Base-by-base conservation (phyloP, 2,797 vertebrate genomes). In the Coracias cyanogaster region DNA sequence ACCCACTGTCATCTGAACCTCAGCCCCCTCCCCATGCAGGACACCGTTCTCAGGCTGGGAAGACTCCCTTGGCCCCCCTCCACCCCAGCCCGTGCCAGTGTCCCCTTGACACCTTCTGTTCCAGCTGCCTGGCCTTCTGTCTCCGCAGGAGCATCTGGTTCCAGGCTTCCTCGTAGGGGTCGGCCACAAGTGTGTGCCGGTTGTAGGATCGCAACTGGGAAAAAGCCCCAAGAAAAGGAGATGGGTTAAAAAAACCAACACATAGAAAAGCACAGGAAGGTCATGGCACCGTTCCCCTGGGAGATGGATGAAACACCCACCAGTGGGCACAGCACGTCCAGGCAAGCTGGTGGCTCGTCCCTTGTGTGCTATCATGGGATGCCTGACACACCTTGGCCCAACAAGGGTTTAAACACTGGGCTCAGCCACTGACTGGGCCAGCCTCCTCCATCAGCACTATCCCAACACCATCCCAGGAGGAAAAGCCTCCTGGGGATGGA, bases 161-260 rank as follows among this genome's bases (percentile, higher is more conserved):
- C 97, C 99, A 98, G 85, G 99, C 99, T 3, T 99, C 99, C 95
- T 99, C 99, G 1, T 97, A 99, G 11, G 99, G 99, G 89, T 99
- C 99, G 0, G 97, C 99, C 97, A 99, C 97, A 90, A 99, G 98
- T 0, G 99, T 99, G 97, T 99, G 99, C 86, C 99, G 98, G 98
- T 99, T 99, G 97, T 99, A 99, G 58, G 99, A 99, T 62, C 98
- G 98, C 93, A 99, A 96, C 99, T 99, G 97, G 37, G 73, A 73
- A 51, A 57, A 70, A 86, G 72, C 6, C 62, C 73, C 96, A 15
- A 35, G 55, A 58, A 24, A 24, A 58, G 21, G 20, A 33, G 55
- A 57, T n/a, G 54, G n/a, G 57, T 58, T 58, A 35, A 58, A 58
- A 35, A 58, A 35, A 58, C 24, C 9, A 2, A 13, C 55, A 58